Conservation (phyloP, 2,888 invertebrate genomes). For the Glaucopsyche alexis region DNA sequence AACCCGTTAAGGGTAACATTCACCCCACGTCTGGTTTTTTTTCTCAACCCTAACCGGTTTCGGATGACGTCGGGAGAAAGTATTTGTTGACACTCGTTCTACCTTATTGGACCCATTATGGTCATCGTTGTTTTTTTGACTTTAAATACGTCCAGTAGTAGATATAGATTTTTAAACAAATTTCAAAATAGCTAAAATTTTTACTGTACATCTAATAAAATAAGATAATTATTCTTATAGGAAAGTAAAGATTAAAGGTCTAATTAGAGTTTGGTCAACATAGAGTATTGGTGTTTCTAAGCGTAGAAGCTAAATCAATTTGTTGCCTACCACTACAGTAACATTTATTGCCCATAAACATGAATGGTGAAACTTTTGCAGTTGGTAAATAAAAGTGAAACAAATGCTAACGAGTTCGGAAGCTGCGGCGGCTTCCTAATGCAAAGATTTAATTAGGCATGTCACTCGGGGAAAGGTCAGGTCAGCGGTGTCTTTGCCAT, state of each 20-base stretch:
- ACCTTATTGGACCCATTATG: not conserved
- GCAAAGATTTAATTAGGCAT: slow-evolving; percentile 23
- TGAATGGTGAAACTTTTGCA: not conserved
- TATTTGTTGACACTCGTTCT: slow-evolving; percentile 23
- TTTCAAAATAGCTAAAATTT: not conserved
- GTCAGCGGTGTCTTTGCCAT: slow-evolving; percentile 24
- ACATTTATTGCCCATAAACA: not conserved
- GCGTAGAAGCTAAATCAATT: not conserved
- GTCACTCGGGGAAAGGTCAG: slow-evolving; percentile 23
- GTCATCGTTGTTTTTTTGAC: not conserved
- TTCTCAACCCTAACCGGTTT: slow-evolving; percentile 29
- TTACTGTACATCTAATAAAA: not conserved
- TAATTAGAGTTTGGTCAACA: not conserved
- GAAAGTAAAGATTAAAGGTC: not conserved
- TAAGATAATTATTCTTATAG: not conserved
- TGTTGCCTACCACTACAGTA: not conserved
- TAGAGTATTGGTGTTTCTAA: not conserved
- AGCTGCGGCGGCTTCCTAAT: slow-evolving; percentile 21
- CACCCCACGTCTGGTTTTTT: slow-evolving; percentile 30
- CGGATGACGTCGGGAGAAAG: slow-evolving; percentile 28
- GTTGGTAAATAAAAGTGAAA: not conserved
- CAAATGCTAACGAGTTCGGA: not conserved
- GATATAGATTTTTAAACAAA: not conserved
- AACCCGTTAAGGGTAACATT: slow-evolving; percentile 21
- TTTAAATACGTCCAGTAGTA: not conserved